Evolutionary conservation across 2,888 invertebrate genomes (phyloP).

Genomic region (Nomada fucata): DNA sequence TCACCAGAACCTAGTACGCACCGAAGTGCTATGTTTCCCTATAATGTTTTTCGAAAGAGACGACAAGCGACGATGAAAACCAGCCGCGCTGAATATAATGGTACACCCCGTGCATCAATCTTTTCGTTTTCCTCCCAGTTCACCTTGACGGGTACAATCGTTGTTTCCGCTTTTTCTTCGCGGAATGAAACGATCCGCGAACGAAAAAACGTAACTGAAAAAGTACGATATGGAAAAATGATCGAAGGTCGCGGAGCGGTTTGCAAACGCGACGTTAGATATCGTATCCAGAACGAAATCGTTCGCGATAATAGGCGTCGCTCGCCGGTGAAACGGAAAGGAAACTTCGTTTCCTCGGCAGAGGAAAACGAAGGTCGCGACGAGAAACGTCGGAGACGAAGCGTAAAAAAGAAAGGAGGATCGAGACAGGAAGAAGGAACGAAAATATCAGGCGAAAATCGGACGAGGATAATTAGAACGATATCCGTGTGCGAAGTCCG

Average conservation of each 20-base stretch:
- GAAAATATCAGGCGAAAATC: slow-evolving; percentile 39
- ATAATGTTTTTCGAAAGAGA: too few relatives aligned
- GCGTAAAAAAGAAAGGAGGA: not conserved
- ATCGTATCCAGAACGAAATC: slow-evolving; percentile 9
- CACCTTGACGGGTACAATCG: too few relatives aligned
- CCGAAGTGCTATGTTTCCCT: too few relatives aligned
- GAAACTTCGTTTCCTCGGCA: slow-evolving; percentile 38
- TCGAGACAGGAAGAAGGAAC: not conserved
- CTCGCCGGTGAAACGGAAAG: slow-evolving; percentile 1
- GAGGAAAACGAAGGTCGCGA: slow-evolving; percentile 19
- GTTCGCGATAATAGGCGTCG: slow-evolving; percentile 24
- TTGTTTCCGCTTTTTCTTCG: too few relatives aligned
- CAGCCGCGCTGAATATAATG: too few relatives aligned
- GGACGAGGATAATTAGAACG: slow-evolving; percentile 9
- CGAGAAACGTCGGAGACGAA: slow-evolving; percentile 20
- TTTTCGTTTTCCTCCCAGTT: too few relatives aligned
- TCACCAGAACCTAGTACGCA: too few relatives aligned
- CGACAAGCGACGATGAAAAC: too few relatives aligned
- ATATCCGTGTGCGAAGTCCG: not conserved
- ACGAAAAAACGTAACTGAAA: not conserved
- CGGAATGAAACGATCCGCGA: too few relatives aligned
- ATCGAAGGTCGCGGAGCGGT: not conserved
- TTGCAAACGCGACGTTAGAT: not conserved
- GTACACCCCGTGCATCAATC: too few relatives aligned
- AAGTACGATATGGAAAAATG: not conserved